Conservation (phyloP, 2,888 invertebrate genomes). For the Axea sp. region DNA sequence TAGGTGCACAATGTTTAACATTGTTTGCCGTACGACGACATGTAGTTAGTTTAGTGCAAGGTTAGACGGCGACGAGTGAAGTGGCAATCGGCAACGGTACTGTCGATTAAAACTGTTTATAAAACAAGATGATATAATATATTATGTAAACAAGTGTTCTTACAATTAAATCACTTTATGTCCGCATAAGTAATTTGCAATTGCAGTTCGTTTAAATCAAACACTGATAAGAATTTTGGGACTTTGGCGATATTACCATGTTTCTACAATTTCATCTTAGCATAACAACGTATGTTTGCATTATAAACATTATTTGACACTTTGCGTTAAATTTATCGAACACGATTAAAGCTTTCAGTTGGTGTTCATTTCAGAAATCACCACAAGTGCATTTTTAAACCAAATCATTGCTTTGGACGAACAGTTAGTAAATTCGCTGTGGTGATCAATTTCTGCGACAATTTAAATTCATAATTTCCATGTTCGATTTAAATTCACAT, state of each 20-base stretch:
- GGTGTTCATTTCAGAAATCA: no score
- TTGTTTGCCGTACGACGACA: constrained; percentile 70
- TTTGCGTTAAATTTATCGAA: no score
- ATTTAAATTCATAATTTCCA: no score
- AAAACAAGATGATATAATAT: constrained; percentile 40
- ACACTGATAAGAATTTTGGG: not conserved
- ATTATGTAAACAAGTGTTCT: constrained; percentile 43
- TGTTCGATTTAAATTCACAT: no score
- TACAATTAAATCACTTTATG: constrained; percentile 13
- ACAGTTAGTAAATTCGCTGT: no score
- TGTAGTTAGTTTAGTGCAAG: constrained; percentile 75
- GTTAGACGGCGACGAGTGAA: constrained; percentile 77
- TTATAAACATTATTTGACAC: no score
- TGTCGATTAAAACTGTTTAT: constrained; percentile 56
- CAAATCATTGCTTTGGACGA: no score
- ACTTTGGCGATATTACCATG: constrained; percentile 7
- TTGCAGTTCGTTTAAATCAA: not conserved
- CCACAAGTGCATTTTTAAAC: no score
- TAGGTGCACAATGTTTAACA: constrained; percentile 63
- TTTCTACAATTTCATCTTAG: constrained; percentile 17
- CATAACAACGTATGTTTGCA: constrained; percentile 18
- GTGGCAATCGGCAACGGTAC: constrained; percentile 70
- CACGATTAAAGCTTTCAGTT: no score
- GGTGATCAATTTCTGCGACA: no score
- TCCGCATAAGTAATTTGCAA: constrained; percentile 2